Evolutionary conservation across 1,140 invertebrate species (phyloP).

Genomic region (Drosophila seguyi): DNA sequence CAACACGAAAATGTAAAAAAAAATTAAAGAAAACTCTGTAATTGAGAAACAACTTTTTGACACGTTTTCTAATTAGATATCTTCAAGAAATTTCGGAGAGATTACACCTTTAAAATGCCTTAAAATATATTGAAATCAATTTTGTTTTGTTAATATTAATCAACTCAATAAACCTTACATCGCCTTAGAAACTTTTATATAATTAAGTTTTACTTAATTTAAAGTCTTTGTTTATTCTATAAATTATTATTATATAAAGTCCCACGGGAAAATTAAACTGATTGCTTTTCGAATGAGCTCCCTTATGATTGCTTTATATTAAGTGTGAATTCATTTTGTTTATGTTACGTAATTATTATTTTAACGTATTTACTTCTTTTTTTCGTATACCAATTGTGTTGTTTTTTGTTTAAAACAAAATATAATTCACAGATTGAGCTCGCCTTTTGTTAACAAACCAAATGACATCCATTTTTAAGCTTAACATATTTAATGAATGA

Average conservation of each 20-base stretch:
- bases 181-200: background rate
- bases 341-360: slow-evolving; percentile 3
- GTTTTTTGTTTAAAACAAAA: slow-evolving; percentile 27
- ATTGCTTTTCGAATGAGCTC: background rate
- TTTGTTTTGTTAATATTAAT: background rate
- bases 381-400: background rate
- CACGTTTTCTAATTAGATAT: background rate
- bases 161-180: background rate
- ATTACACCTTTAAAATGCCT: too few species aligned
- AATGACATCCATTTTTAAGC: slow-evolving; percentile 60
- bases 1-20: slow-evolving; percentile 12
- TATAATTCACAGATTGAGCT: slow-evolving; percentile 43
- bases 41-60: background rate
- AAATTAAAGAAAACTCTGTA: slow-evolving; percentile 1
- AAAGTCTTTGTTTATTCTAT: background rate
- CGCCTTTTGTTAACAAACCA: slow-evolving; percentile 62
- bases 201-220: too few species aligned
- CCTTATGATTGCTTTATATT: background rate
- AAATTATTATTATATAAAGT: too few species aligned
- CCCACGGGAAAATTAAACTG: background rate
- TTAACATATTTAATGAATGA: slow-evolving; percentile 64
- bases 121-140: background rate
- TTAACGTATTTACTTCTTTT: background rate
- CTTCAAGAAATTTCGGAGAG: background rate
- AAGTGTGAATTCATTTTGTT: slow-evolving; percentile 1